phyloP scores from a whole-genome alignment of 2,888 invertebrate genomes.

The Theodoxus fluviatilis region DNA sequence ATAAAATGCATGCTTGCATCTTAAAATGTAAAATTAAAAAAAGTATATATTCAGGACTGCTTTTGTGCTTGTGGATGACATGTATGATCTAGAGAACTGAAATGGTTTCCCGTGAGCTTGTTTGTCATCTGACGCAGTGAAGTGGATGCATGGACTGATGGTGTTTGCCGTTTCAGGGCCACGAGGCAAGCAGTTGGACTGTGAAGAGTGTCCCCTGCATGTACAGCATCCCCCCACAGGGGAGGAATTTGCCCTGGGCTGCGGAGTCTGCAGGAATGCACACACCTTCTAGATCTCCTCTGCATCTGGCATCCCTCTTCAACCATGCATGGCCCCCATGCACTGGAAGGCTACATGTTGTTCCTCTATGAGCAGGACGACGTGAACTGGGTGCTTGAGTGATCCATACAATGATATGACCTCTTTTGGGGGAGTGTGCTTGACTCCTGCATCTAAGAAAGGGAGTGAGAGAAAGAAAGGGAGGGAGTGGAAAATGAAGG shows the following conservation, averaged over 20 bases:
- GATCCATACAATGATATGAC: too few species aligned
- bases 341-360: too few species aligned
- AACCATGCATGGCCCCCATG: too few species aligned
- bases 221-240: conserved; percentile 96
- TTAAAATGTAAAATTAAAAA: background rate
- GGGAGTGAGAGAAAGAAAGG: too few species aligned
- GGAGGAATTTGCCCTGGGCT: conserved; percentile 97
- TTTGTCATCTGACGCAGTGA: too few species aligned
- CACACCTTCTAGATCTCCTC: conserved; percentile 76
- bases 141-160: too few species aligned
- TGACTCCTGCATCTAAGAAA: too few species aligned
- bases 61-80: background rate
- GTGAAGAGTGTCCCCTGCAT: conserved; percentile 94
- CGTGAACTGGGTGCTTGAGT: too few species aligned
- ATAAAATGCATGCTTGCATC: background rate
- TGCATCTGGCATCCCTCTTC: too few species aligned
- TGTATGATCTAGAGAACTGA: background rate
- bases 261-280: conserved; percentile 95
- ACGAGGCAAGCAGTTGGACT: conserved; percentile 88
- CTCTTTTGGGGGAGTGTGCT: too few species aligned
- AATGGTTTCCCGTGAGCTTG: background rate
- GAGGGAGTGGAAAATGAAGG: too few species aligned
- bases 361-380: too few species aligned
- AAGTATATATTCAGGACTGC: background rate
- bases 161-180: conserved; percentile 74